Evolutionary conservation across 2,888 invertebrate species (phyloP).

Genomic region (Mylabris sibirica): DNA sequence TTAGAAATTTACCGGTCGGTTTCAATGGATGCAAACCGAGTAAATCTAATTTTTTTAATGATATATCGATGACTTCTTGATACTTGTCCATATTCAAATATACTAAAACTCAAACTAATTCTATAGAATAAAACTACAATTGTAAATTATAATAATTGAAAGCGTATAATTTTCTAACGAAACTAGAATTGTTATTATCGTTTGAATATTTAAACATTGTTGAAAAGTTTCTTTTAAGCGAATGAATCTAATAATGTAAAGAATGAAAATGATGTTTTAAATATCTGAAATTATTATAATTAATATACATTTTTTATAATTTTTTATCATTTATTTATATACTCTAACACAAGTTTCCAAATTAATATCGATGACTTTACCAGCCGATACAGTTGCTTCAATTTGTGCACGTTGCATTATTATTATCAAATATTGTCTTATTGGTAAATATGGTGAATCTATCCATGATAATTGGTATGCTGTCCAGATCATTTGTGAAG

Average conservation of each 20-base stretch:
- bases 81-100: not conserved
- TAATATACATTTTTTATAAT: not conserved
- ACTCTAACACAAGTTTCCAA: conserved; percentile 9
- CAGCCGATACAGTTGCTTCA: conserved; percentile 4
- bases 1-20: not conserved
- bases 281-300: not conserved
- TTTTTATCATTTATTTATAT: not conserved
- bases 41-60: not conserved
- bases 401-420: conserved; percentile 9
- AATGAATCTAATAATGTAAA: not conserved
- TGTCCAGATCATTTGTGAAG: not conserved
- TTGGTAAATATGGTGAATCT: not conserved
- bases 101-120: not conserved
- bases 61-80: not conserved
- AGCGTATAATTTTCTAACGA: not conserved
- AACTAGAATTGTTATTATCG: not conserved
- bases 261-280: not conserved
- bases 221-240: not conserved
- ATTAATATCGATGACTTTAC: conserved; percentile 3
- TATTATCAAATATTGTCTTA: conserved; percentile 2
- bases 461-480: not conserved
- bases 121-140: not conserved
- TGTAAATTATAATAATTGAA: not conserved
- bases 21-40: not conserved
- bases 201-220: not conserved